Evolutionary conservation across 1,140 invertebrate species (phyloP).

Genomic region (Drosophila tani): DNA sequence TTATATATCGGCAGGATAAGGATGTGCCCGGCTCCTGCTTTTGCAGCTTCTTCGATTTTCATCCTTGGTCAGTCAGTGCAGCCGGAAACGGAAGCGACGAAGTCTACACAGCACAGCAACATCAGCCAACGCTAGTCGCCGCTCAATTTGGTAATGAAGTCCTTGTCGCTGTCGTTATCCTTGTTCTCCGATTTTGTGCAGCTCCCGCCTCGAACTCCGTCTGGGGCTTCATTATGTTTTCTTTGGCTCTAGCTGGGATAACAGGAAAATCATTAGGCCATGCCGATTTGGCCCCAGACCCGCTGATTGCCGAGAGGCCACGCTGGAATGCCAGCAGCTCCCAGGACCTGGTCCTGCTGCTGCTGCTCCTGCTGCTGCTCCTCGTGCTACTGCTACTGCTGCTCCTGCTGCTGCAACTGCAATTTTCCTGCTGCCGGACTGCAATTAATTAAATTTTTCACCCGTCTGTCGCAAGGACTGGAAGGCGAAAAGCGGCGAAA

Average conservation of each 20-base stretch:
- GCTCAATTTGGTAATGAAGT: constrained; percentile 83
- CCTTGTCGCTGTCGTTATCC: constrained; percentile 53
- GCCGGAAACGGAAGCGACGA: constrained; percentile 73
- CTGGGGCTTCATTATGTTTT: constrained; percentile 77
- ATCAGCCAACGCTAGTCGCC: constrained; percentile 57
- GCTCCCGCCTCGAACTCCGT: constrained; percentile 17
- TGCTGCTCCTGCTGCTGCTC: neutral
- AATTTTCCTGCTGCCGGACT: constrained; percentile 59
- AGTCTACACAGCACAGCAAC: constrained; percentile 51
- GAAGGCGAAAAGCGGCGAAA: constrained; percentile 28
- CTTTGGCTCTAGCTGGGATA: constrained; percentile 61
- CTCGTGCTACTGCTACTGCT: constrained; percentile 10
- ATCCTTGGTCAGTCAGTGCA: constrained; percentile 59
- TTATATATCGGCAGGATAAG: constrained; percentile 47
- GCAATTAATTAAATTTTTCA: constrained; percentile 81
- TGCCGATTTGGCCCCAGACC: constrained; percentile 65
- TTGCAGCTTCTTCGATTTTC: constrained; percentile 68
- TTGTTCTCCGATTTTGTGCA: constrained; percentile 21
- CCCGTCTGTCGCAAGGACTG: constrained; percentile 28
- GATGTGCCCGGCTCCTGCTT: constrained; percentile 53
- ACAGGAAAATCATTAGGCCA: constrained; percentile 83
- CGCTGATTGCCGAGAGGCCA: constrained; percentile 62
- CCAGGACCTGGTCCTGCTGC: neutral
- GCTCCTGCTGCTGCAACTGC: constrained; percentile 29
- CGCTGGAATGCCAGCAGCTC: constrained; percentile 15